Conservation (phyloP, 1,140 invertebrate genomes). For the Bombus breviceps region DNA sequence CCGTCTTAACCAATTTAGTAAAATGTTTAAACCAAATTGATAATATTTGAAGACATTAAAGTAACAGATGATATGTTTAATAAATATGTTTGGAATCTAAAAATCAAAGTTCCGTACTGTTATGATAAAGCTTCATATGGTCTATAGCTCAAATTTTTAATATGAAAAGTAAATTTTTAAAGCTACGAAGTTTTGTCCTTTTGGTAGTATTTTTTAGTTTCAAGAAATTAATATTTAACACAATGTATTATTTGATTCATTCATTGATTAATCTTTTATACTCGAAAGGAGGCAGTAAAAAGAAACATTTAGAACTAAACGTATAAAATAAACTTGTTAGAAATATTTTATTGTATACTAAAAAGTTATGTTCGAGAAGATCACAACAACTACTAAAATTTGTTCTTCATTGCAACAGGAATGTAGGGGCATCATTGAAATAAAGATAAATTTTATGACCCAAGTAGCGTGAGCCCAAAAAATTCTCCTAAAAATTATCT, state of each 20-base stretch:
- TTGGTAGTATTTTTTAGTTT: no score
- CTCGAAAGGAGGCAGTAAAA: no score
- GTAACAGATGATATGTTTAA: neutral
- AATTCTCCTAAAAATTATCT: neutral
- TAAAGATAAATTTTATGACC: neutral
- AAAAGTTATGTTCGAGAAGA: no score
- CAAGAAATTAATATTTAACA: no score
- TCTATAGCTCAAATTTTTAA: neutral
- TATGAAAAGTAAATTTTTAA: neutral
- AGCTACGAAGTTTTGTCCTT: neutral
- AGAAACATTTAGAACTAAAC: no score
- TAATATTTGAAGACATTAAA: neutral
- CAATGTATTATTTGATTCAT: no score
- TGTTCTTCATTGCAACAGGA: neutral
- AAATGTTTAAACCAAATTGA: neutral
- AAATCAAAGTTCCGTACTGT: neutral
- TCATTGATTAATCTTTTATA: no score
- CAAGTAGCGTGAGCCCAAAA: neutral
- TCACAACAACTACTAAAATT: neutral
- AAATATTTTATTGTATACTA: no score
- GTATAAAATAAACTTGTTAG: no score
- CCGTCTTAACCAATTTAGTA: neutral
- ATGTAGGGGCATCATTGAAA: neutral
- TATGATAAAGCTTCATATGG: neutral
- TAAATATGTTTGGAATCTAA: neutral